Evolutionary conservation across 1,140 invertebrate genomes (phyloP), one percentile per base, ranked within the genome.

Genomic region (Cherax destructor): DNA sequence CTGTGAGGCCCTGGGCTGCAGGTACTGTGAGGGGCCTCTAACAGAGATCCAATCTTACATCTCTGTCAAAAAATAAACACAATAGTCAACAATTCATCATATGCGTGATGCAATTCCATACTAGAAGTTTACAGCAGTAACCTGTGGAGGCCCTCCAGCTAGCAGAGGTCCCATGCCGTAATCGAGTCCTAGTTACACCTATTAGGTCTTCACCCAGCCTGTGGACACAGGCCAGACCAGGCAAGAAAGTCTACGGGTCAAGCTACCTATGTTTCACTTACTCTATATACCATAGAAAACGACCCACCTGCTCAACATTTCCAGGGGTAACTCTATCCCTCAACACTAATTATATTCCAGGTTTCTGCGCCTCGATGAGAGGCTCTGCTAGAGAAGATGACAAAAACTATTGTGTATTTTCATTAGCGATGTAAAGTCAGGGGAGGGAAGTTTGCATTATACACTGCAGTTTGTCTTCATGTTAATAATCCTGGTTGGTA

Each of bases 401-500:
- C 87, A 88, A 81, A 81, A 83, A 81, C 87, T 83, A 88, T 88
- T 88, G 87, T 88, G 87, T 81, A 83, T 88, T 88, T 88, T 88
- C 87, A 88, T 88, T 88, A 88, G 87, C 65, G 69, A 50, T 11
- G 78, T 52, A 81, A 88, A 88, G 87, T 76, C 87, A 74, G 41
- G 87, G 87, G 87, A 88, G 78, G 21, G 78, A 88, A 88, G 59
- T 88, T 88, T 81, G 78, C 65, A 83, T 88, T 88, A 88, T 88
- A 74, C 10, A 88, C 87, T 81, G 49, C 61, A 41, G 79, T n/a
- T 41, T 74, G 78, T 79, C 24, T 88, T 56, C 47, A 74, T 83
- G 83, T 88, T 88, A 88, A 88, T 88, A 88, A 88, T 88, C 87
- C 47, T 21, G 74, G 87, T 83, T 52, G 59, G 18, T 72, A 41